phyloP scores from a whole-genome alignment of 2,797 vertebrate species.

The Huso huso region DNA sequence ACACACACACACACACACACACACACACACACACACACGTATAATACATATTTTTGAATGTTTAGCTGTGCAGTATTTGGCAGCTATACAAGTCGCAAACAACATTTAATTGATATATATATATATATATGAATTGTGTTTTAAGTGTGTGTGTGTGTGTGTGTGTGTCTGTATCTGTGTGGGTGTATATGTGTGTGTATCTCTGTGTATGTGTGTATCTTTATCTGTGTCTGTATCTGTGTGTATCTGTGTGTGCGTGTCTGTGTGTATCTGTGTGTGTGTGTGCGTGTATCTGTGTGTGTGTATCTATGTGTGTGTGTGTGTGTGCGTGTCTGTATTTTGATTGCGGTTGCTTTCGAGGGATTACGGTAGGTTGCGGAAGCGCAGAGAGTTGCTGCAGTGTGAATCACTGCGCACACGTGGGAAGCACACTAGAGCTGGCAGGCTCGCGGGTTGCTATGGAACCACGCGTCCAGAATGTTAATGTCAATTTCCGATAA shows the following conservation, averaged over 20 bases:
- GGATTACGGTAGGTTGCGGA: constrained; percentile 50
- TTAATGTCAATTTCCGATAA: constrained; percentile 31
- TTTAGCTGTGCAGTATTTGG: constrained; percentile 5
- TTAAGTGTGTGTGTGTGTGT: neutral
- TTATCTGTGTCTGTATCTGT: neutral
- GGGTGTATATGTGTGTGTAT: constrained; percentile 9
- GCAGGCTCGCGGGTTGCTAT: constrained; percentile 34
- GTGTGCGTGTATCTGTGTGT: too few relatives aligned
- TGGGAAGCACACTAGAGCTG: constrained; percentile 54
- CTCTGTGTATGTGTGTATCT: too few relatives aligned
- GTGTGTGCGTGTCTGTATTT: neutral
- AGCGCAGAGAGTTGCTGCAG: constrained; percentile 67
- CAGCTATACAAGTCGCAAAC: too few relatives aligned
- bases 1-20: constrained; percentile 12
- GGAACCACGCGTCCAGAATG: constrained; percentile 40
- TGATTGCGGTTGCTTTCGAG: constrained; percentile 36
- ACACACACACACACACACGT: constrained; percentile 22
- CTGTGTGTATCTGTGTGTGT: too few relatives aligned
- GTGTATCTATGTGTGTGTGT: too few relatives aligned
- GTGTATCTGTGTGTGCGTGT: too few relatives aligned
- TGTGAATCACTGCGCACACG: constrained; percentile 77
- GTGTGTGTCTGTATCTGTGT: constrained; percentile 14
- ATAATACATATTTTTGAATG: constrained; percentile 14
- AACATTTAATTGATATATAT: neutral
- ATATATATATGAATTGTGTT: neutral